These are phyloP conservation scores for Drosophila limbata DNA, from an alignment of 2,888 invertebrate species.

Conservation along the genomic window DNA sequence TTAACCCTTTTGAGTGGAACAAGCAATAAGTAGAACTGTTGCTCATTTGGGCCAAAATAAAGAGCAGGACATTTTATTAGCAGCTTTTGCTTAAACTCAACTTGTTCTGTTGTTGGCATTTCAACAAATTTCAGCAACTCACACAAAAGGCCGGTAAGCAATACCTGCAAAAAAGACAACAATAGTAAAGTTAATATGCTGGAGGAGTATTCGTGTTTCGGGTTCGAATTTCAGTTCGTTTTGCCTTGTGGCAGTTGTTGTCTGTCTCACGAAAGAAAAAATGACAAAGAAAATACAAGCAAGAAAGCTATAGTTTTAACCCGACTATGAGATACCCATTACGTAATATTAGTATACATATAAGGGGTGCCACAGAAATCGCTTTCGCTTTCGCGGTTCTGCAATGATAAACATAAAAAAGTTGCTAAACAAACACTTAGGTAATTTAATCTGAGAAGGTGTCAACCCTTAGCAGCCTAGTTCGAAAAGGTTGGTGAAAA, in stretches of 20 bases:
- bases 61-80: neutral
- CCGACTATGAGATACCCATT: neutral
- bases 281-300: neutral
- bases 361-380: no score
- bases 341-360: no score
- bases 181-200: conserved; percentile 21
- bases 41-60: conserved; percentile 1
- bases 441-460: no score
- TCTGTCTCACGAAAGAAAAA: neutral
- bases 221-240: neutral
- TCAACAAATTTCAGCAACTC: conserved; percentile 10
- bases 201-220: conserved; percentile 1
- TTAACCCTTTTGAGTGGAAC: neutral
- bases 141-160: conserved; percentile 2
- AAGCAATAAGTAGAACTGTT: conserved; percentile 2
- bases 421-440: no score
- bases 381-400: no score
- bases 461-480: no score
- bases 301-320: neutral
- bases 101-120: neutral
- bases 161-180: neutral
- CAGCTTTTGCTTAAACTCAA: neutral
- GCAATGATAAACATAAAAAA: no score
- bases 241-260: conserved; percentile 18
- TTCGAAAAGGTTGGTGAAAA: no score